phyloP scores from a whole-genome alignment of 2,797 vertebrate species.

The Halcyon leucocephala region DNA sequence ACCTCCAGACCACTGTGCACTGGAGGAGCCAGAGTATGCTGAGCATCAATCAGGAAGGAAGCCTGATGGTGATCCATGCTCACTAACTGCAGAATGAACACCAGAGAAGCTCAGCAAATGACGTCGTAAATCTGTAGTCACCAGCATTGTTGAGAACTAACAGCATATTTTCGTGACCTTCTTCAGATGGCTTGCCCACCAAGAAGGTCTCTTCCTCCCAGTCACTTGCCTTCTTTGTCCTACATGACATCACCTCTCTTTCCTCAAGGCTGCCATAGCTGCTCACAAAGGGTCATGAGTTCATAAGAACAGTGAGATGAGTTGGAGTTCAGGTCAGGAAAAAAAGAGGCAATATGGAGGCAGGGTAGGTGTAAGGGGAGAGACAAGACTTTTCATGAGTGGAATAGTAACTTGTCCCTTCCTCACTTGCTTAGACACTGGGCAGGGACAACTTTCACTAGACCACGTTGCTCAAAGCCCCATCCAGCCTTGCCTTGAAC shows the following conservation, averaged over 20 bases:
- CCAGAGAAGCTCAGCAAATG: neutral
- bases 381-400: neutral
- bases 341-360: neutral
- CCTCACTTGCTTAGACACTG: neutral
- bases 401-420: neutral
- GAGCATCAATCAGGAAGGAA: neutral
- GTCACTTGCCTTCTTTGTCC: neutral
- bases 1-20: neutral
- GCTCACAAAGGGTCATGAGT: fast-evolving
- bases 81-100: neutral
- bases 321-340: neutral
- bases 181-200: neutral
- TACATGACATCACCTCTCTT: neutral
- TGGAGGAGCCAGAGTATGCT: fast-evolving
- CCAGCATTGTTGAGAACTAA: neutral
- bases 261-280: neutral
- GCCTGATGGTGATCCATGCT: fast-evolving
- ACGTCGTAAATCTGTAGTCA: neutral
- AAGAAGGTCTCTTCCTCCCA: neutral
- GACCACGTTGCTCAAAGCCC: no score
- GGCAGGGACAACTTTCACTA: no score
- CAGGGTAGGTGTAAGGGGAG: neutral
- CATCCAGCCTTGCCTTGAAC: no score
- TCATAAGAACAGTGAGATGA: neutral
- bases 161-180: neutral